Conservation (phyloP, 2,797 vertebrate genomes). For the Enteromius argenteus region DNA sequence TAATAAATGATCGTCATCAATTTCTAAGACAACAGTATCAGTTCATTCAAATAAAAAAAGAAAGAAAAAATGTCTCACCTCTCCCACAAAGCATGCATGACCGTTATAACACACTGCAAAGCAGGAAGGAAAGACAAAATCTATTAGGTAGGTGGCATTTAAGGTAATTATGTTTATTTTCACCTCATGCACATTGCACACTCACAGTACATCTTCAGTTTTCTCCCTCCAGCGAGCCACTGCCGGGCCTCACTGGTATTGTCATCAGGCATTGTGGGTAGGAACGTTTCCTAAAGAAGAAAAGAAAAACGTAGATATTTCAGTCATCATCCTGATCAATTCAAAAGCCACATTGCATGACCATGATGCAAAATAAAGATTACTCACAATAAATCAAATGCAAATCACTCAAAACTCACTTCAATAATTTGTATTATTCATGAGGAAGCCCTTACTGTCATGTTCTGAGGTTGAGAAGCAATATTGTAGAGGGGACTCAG, state of each 20-base stretch:
- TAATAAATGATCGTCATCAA: neutral
- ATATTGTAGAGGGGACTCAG: slow-evolving; percentile 71
- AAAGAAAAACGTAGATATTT: neutral
- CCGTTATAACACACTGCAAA: slow-evolving; percentile 70
- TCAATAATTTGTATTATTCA: neutral
- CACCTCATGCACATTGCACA: neutral
- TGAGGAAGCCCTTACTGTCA: slow-evolving; percentile 60
- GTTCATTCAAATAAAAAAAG: neutral
- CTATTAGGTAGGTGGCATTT: neutral
- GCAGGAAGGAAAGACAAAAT: neutral
- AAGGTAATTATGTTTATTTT: neutral
- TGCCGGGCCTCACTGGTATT: slow-evolving; percentile 58
- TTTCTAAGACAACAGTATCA: neutral
- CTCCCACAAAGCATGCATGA: slow-evolving; percentile 67
- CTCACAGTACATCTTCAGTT: slow-evolving; percentile 65
- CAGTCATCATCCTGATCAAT: neutral
- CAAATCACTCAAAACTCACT: neutral
- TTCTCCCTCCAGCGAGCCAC: neutral
- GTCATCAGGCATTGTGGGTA: slow-evolving; percentile 82
- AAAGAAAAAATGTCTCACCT: slow-evolving; percentile 62
- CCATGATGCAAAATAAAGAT: neutral
- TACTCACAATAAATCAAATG: neutral
- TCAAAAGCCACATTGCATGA: neutral
- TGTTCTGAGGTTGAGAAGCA: slow-evolving; percentile 67
- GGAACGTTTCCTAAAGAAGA: slow-evolving; percentile 64